Evolutionary conservation across 2,797 vertebrate genomes (phyloP).

Genomic region (Notolabrus celidotus): DNA sequence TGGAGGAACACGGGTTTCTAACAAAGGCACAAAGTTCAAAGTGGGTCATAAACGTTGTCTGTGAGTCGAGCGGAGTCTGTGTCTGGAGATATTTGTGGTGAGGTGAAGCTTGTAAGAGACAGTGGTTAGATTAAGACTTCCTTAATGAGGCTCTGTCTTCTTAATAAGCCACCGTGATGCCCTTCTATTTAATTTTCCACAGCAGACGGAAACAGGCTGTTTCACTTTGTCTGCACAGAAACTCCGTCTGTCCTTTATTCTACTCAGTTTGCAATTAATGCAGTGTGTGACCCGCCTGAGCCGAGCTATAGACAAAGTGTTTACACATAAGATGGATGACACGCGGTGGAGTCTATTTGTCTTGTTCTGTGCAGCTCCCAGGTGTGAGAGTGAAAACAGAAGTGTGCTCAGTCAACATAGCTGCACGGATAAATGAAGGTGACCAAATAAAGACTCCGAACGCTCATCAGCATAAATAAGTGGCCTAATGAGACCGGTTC

Average conservation of each 20-base stretch:
- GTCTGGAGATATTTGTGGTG: not conserved
- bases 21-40: not conserved
- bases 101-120: not conserved
- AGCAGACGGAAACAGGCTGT: not conserved
- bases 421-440: conserved; percentile 26
- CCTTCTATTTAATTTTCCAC: not conserved
- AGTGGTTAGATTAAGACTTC: not conserved
- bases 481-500: conserved; percentile 37
- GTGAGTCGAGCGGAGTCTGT: not conserved
- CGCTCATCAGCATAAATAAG: conserved; percentile 41
- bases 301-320: conserved; percentile 41
- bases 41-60: not conserved
- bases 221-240: conserved; percentile 7
- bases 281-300: conserved; percentile 37
- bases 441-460: conserved; percentile 33
- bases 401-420: conserved; percentile 13
- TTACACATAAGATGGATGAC: conserved; percentile 54
- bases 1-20: not conserved
- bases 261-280: conserved; percentile 49
- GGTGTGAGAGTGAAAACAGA: conserved; percentile 13
- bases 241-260: conserved; percentile 8
- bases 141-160: not conserved
- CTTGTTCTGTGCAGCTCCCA: conserved; percentile 20
- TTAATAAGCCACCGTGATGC: not conserved
- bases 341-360: conserved; percentile 28